Evolutionary conservation across 2,113 vertebrate genomes (phyloP), one percentile per base, ranked within the genome.

Genomic region (Austrofundulus limnaeus): DNA sequence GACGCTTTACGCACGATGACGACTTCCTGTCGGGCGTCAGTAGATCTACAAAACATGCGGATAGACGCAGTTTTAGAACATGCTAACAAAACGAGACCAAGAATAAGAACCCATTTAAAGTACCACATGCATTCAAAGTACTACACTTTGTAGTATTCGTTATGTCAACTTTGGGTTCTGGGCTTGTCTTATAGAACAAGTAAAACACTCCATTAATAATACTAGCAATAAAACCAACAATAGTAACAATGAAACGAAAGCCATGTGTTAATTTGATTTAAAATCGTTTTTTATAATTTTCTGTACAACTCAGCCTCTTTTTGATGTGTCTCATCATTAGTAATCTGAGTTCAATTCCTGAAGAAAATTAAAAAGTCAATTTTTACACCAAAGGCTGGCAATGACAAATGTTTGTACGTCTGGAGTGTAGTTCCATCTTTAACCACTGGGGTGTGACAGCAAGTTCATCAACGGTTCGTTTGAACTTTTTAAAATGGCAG

Each of bases 401-500:
- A 16, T 58, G 46, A 58, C 52, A n/a, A 1, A 10, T 1, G 61
- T 80, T 80, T 66, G 48, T 47, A 82, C 61, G 70, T 82, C 70
- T 84, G 73, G 65, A 62, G 42, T 87, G 88, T 16, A 88, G 55
- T 87, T 68, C 59, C 59, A 0, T 12, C 12, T 45, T 66, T 54
- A 2, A 1, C 89, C 90, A 58, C 74, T 82, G 60, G 88, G 83
- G 72, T 84, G 89, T 84, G 83, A 85, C 79, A 79, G 71, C 60
- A 72, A 85, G 71, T 77, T 80, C 61, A 61, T 75, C 76, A 72
- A 77, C 66, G 76, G 45, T 73, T 63, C 24, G 28, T 31, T 61
- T 38, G 68, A 67, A 75, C 75, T 85, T 82, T 62, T 70, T 77
- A 84, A 78, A 74, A 68, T 69, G 75, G 64, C 66, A 80, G 39